These are phyloP conservation scores for Phymorhynchus buccinoides DNA, from an alignment of 1,140 invertebrate species.

Conservation along the genomic window DNA sequence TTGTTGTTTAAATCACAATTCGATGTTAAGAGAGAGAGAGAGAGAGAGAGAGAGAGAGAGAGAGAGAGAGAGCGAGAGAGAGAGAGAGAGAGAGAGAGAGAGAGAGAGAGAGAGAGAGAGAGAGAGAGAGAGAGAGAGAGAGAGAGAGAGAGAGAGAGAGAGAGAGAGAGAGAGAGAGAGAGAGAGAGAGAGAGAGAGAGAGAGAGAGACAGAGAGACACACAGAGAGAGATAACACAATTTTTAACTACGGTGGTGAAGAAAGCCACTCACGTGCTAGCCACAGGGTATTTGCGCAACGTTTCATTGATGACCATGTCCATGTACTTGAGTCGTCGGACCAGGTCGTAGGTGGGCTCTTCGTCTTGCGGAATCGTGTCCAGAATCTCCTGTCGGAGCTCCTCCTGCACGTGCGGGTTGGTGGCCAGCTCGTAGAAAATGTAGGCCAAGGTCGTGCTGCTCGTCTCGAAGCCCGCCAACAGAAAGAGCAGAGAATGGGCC, in stretches of 20 bases:
- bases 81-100: no score
- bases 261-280: constrained; percentile 62
- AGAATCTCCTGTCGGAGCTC: constrained; percentile 72
- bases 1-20: neutral
- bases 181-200: neutral
- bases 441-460: constrained; percentile 74
- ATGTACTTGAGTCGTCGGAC: constrained; percentile 63
- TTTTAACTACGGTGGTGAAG: no score
- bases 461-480: constrained; percentile 73
- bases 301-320: constrained; percentile 67
- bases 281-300: constrained; percentile 64
- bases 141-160: neutral
- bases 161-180: neutral
- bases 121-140: neutral
- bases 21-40: no score
- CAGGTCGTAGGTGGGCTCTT: constrained; percentile 50
- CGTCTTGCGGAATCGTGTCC: constrained; percentile 26
- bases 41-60: no score
- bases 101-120: neutral
- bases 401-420: constrained; percentile 74
- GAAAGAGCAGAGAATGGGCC: constrained; percentile 64
- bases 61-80: no score
- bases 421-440: constrained; percentile 74
- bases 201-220: neutral
- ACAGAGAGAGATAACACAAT: neutral